Evolutionary conservation across 2,888 invertebrate species (phyloP), one percentile per base, ranked within the genome.

Genomic region (Drepana falcataria): DNA sequence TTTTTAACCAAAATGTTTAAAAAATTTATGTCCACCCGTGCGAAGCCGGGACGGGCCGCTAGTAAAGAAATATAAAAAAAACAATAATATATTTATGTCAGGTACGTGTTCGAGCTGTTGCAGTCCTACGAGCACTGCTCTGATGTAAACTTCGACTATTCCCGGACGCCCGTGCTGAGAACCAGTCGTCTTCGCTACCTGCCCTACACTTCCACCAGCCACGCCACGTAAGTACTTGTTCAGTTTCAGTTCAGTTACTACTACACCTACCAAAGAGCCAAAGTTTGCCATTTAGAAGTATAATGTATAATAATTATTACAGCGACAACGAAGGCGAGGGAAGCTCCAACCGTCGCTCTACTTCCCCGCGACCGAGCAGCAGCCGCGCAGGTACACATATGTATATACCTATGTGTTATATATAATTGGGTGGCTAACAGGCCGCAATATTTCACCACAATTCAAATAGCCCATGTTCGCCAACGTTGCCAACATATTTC

Each of bases 41-140:
- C 21, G 1, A 21, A 21, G 21, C 21, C 21, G 21, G 21, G 21
- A 21, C 21, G 21, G 21, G 21, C 21, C 21, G 21, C 21, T 21
- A 21, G 21, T 21, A 21, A 21, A 21, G 21, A 21, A 21, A 21
- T 21, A 21, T 21, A 21, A 21, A 21, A 21, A 21, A 21, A 21
- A 21, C 21, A 21, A 21, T 21, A 21, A 21, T 21, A 21, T 21
- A 21, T 21, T 21, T 21, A 21, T 21, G 3, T 37, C 78, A 93
- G 93, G 55, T 91, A 92, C 61, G 74, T 95, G 6, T 86, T 95
- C 67, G 95, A 95, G 77, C 86, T 94, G 55, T 79, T 97, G 55
- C 95, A 96, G 60, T 96, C 96, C 60, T 95, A 96, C 55, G 89
- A 89, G 58, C 77, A 84, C 54, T 66, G 69, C 4, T 75, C 81